These are phyloP conservation scores for Sarcophaga rosellei DNA, from an alignment of 2,888 invertebrate genomes.

Conservation along the genomic window DNA sequence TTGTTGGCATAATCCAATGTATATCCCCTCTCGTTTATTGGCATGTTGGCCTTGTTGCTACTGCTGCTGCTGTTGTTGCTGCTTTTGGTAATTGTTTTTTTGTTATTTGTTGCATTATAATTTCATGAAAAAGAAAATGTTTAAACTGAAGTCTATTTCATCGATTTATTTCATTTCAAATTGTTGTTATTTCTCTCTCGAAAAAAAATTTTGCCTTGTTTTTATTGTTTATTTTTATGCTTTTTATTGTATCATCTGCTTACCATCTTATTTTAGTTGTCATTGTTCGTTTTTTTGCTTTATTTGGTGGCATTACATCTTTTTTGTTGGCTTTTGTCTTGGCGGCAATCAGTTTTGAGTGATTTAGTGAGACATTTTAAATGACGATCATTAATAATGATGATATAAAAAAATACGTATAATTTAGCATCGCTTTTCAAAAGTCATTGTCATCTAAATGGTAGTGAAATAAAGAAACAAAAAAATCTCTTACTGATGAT, in stretches of 20 bases:
- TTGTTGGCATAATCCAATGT: background rate
- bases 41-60: constrained; percentile 1
- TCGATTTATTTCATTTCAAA: background rate
- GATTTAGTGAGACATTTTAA: constrained; percentile 61
- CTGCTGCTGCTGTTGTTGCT: background rate
- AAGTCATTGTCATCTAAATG: constrained; percentile 8
- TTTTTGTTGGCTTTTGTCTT: background rate
- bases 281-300: background rate
- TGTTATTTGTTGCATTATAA: background rate
- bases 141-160: background rate
- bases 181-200: constrained; percentile 22
- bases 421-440: constrained; percentile 1
- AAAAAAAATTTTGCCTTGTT: constrained; percentile 31
- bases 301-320: background rate
- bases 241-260: constrained; percentile 39
- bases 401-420: constrained; percentile 9
- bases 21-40: background rate
- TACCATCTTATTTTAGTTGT: constrained; percentile 14
- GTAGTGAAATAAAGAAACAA: background rate
- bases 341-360: constrained; percentile 31
- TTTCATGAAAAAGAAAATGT: background rate
- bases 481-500: background rate
- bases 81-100: constrained; percentile 35
- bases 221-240: constrained; percentile 19
- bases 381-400: constrained; percentile 41